Conservation (phyloP, 2,888 invertebrate species). For the Aspidapion aeneum region DNA sequence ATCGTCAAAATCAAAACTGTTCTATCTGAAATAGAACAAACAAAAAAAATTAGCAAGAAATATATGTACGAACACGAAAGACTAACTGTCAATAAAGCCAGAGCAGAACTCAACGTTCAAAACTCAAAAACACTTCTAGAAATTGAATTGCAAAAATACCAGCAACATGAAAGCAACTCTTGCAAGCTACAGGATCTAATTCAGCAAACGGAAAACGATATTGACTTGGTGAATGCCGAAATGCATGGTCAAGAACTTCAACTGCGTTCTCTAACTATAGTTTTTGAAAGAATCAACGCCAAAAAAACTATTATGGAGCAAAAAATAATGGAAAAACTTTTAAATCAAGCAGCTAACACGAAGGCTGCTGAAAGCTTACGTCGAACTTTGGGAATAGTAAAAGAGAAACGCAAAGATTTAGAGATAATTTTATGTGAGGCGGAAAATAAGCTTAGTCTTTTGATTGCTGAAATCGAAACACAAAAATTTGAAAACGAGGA, state of each 20-base stretch:
- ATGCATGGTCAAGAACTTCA: constrained; percentile 25
- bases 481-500: constrained; percentile 41
- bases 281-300: constrained; percentile 52
- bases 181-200: constrained; percentile 55
- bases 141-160: constrained; percentile 52
- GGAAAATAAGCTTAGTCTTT: constrained; percentile 58
- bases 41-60: constrained; percentile 61
- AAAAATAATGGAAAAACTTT: constrained; percentile 34
- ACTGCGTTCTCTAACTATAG: constrained; percentile 32
- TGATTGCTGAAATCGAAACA: constrained; percentile 57
- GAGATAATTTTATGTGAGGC: constrained; percentile 41
- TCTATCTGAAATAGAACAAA: constrained; percentile 57
- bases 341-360: constrained; percentile 26
- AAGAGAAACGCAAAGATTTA: constrained; percentile 47
- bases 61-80: constrained; percentile 67
- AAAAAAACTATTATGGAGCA: constrained; percentile 62
- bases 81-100: constrained; percentile 57
- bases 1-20: constrained; percentile 42
- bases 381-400: constrained; percentile 29
- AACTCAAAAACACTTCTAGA: constrained; percentile 50
- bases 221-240: constrained; percentile 50
- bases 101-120: constrained; percentile 55
- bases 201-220: constrained; percentile 61
- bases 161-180: constrained; percentile 53
- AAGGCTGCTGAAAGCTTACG: constrained; percentile 26